Conservation (phyloP, 2,888 invertebrate species). For the Nymphalis urticae region DNA sequence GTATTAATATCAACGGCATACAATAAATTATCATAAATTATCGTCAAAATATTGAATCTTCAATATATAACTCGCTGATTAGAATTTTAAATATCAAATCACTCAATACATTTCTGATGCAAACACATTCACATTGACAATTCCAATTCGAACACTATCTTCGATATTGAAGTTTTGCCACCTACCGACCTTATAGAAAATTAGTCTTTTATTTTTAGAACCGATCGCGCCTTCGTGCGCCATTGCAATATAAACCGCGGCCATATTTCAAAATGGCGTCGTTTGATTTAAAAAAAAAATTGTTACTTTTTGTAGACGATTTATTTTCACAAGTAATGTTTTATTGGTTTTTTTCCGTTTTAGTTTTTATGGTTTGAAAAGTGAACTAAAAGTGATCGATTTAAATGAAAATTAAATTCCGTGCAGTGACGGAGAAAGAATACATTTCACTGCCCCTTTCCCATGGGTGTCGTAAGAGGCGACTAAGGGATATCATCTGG, state of each 20-base stretch:
- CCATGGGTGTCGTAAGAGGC: no score
- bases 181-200: conserved; percentile 64
- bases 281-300: conserved; percentile 56
- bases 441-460: no score
- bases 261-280: conserved; percentile 70
- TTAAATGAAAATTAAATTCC: neutral
- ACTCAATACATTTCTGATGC: neutral
- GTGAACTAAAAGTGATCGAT: neutral
- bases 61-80: no score
- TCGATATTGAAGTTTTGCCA: conserved; percentile 57
- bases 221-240: conserved; percentile 61
- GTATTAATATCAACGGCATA: no score
- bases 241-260: conserved; percentile 59
- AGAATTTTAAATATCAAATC: neutral
- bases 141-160: conserved; percentile 44
- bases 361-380: neutral
- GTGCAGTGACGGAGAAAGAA: no score
- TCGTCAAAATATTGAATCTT: no score
- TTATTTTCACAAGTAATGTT: conserved; percentile 32
- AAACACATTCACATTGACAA: conserved; percentile 28
- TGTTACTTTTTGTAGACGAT: conserved; percentile 37
- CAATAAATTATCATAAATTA: no score
- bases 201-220: conserved; percentile 76
- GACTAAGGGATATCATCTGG: no score
- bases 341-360: conserved; percentile 6